Conservation (phyloP, 2,797 vertebrate genomes). For the Bradypodion pumilum region DNA sequence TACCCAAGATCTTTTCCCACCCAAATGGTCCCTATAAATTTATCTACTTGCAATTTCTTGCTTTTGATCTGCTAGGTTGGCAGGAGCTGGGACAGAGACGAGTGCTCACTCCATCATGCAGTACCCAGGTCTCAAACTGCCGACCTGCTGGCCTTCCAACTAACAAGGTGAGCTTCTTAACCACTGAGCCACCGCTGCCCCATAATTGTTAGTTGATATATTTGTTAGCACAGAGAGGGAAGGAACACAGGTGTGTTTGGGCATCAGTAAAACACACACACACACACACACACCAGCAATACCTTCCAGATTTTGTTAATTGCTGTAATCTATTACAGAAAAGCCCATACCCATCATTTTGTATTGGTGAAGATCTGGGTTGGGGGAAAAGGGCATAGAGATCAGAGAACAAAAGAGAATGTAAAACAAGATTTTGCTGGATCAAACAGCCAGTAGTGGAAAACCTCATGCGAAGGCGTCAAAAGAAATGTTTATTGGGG, state of each 20-base stretch:
- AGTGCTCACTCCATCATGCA: no score
- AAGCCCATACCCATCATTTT: constrained; percentile 41
- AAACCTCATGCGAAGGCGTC: constrained; percentile 53
- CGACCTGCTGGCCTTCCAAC: no score
- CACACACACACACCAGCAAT: not conserved
- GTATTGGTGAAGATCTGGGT: not conserved
- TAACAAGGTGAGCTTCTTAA: no score
- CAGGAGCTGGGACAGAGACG: no score
- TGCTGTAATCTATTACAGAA: constrained; percentile 56
- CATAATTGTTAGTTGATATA: not conserved
- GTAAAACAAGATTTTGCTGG: constrained; percentile 57
- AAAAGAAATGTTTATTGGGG: not conserved
- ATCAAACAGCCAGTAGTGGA: constrained; percentile 59
- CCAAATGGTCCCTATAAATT: no score
- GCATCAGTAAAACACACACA: not conserved
- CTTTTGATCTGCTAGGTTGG: no score
- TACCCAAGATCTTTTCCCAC: no score
- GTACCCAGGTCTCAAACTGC: no score
- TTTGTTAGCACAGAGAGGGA: not conserved
- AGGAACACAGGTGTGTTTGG: not conserved
- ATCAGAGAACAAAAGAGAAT: constrained; percentile 62
- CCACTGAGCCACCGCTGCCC: no score
- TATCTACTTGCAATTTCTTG: no score
- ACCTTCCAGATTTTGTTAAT: constrained; percentile 39
- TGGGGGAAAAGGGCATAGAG: constrained; percentile 42